These are phyloP conservation scores for Mylabris sibirica DNA, from an alignment of 2,888 invertebrate species.

Conservation along the genomic window DNA sequence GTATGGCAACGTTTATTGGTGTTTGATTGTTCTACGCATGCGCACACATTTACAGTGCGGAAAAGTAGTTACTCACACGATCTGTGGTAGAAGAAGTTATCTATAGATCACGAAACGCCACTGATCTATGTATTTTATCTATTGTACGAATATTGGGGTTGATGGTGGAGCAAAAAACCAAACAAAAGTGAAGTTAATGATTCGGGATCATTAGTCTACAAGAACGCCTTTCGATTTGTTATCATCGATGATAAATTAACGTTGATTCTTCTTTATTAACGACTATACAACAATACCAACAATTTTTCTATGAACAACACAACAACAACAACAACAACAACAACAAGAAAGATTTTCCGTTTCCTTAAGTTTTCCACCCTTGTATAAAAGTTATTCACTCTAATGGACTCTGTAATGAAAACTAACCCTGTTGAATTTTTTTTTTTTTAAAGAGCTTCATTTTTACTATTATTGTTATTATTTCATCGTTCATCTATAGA, in stretches of 20 bases:
- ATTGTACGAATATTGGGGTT: too few relatives aligned
- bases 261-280: background rate
- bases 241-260: conserved; percentile 26
- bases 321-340: too few relatives aligned
- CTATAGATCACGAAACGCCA: too few relatives aligned
- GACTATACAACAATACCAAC: background rate
- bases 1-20: too few relatives aligned
- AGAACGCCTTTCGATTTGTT: conserved; percentile 51
- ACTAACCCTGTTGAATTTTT: background rate
- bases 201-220: conserved; percentile 31
- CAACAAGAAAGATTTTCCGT: background rate
- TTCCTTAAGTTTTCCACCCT: background rate
- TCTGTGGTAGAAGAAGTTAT: too few relatives aligned
- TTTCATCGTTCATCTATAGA: background rate
- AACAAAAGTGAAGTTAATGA: conserved; percentile 24
- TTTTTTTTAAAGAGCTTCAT: too few relatives aligned
- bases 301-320: background rate
- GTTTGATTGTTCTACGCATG: too few relatives aligned
- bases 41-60: too few relatives aligned
- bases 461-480: conserved; percentile 45
- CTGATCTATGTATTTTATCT: too few relatives aligned
- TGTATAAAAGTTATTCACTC: too few relatives aligned
- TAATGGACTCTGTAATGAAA: background rate
- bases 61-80: too few relatives aligned
- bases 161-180: too few relatives aligned